Evolutionary conservation across 2,888 invertebrate species (phyloP).

Genomic region (Dusona sp.): DNA sequence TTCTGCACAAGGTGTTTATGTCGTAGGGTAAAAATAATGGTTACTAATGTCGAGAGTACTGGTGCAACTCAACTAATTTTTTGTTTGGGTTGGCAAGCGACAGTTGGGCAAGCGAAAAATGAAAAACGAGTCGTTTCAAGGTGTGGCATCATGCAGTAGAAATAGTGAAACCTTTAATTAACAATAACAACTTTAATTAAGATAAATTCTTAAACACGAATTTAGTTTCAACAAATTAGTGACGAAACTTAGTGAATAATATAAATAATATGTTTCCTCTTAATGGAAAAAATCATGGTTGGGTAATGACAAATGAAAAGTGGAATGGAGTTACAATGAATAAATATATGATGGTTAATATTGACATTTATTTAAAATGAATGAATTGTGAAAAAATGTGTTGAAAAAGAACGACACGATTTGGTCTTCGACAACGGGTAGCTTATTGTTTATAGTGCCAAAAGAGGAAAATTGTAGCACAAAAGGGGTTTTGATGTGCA

Average conservation of each 20-base stretch:
- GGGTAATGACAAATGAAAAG: neutral
- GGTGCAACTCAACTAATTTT: conserved; percentile 8
- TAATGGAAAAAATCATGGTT: neutral
- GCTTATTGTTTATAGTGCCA: neutral
- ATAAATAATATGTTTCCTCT: neutral
- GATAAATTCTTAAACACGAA: neutral
- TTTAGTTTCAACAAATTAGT: neutral
- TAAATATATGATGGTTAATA: neutral
- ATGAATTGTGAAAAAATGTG: neutral
- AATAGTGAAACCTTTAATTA: neutral
- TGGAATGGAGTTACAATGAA: neutral
- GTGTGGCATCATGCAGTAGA: neutral
- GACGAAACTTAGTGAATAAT: neutral
- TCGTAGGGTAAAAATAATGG: neutral
- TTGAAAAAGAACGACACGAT: neutral
- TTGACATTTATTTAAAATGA: neutral
- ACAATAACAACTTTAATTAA: neutral
- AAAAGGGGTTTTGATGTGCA: conserved; percentile 43
- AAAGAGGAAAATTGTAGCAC: conserved; percentile 10
- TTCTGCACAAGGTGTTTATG: conserved; percentile 5
- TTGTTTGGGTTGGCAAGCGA: too few species aligned
- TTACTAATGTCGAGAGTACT: neutral
- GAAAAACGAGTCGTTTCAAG: neutral
- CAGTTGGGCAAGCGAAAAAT: conserved; percentile 6
- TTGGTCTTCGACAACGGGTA: neutral